Evolutionary conservation across 2,797 vertebrate genomes (phyloP), one percentile per base, ranked within the genome.

Genomic region (Cynopterus sphinx): DNA sequence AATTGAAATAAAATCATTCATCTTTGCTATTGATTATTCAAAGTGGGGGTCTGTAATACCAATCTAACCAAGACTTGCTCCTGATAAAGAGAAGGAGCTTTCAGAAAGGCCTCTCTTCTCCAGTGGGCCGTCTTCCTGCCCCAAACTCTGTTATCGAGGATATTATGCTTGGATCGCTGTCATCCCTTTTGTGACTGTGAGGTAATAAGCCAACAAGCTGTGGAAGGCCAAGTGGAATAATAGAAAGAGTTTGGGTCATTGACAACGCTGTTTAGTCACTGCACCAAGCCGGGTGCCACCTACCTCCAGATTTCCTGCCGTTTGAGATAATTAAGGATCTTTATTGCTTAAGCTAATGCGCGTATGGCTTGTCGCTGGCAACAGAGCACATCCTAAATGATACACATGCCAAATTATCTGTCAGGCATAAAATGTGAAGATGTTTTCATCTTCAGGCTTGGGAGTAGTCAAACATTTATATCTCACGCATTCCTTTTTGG

Each of bases 261-360:
- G 89, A 91, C 79, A 79, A 87, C 43, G 41, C 55, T 88, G 90
- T 79, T 68, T 51, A 51, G 71, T 26, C 31, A 51, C 61, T 67
- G 13, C 43, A 28, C 51, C 39, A 57, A 75, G 7, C 6, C 63
- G 46, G 39, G 75, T 43, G 51, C 57, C 70, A 33, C 65, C 71
- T 53, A 85, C 77, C 17, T 83, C 41, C 81, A 67, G 13, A 36
- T 65, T 86, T 94, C 83, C 93, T 96, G 46, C 79, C 82, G 53
- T 67, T n/a, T 65, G 57, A 79, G 75, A 87, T 43, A 88, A 79
- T 55, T 61, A 90, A 59, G 24, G 21, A 31, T n/a, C 33, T 84
- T 59, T 46, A 46, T 31, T 65, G 46, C 24, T 77, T 49, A 68
- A 46, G 39, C 41, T 57, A 7, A 16, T 41, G 17, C 43, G 55